A percentile compares a stretch with the other conserved stretches of the same genome.
Evolutionary conservation across 92 coral and sea anemone genomes (phyloP).

Genomic region (Phenganax marumi): DNA sequence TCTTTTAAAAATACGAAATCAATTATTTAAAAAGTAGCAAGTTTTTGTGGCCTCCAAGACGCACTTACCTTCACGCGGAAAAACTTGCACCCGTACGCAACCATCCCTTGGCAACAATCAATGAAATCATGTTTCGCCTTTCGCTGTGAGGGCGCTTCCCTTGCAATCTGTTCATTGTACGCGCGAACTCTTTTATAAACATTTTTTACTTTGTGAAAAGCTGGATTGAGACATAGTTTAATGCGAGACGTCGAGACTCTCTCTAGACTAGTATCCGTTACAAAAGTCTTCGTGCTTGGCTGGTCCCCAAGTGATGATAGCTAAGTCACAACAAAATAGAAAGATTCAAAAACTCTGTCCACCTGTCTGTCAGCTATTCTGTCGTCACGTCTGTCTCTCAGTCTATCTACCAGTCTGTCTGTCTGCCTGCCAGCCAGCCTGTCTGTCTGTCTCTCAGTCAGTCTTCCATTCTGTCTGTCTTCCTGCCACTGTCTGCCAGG

Average conservation of each 20-base stretch:
- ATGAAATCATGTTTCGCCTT: conserved; percentile 92
- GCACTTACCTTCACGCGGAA: conserved; percentile 77
- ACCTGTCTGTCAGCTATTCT: too few species aligned
- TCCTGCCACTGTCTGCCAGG: too few species aligned
- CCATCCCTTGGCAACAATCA: conserved; percentile 85
- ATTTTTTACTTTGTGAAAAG: conserved; percentile 83
- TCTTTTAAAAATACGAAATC: too few species aligned
- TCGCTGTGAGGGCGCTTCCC: conserved; percentile 71
- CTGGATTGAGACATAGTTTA: conserved; percentile 74
- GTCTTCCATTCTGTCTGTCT: too few species aligned
- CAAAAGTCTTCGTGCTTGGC: not conserved
- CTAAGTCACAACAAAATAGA: not conserved
- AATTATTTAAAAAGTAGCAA: too few species aligned
- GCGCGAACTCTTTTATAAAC: conserved; percentile 72
- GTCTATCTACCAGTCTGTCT: too few species aligned
- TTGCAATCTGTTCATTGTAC: conserved; percentile 73
- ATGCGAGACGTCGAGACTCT: conserved; percentile 73
- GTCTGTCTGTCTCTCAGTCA: too few species aligned
- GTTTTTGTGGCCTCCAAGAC: too few species aligned
- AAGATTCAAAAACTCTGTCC: not conserved
- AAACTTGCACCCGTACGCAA: conserved; percentile 88
- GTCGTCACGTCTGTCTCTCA: too few species aligned
- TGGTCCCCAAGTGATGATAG: conserved; percentile 20
- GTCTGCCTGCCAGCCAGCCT: too few species aligned
- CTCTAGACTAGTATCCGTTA: conserved; percentile 9